Conservation (phyloP, 2,113 vertebrate genomes). For the Zeus faber region DNA sequence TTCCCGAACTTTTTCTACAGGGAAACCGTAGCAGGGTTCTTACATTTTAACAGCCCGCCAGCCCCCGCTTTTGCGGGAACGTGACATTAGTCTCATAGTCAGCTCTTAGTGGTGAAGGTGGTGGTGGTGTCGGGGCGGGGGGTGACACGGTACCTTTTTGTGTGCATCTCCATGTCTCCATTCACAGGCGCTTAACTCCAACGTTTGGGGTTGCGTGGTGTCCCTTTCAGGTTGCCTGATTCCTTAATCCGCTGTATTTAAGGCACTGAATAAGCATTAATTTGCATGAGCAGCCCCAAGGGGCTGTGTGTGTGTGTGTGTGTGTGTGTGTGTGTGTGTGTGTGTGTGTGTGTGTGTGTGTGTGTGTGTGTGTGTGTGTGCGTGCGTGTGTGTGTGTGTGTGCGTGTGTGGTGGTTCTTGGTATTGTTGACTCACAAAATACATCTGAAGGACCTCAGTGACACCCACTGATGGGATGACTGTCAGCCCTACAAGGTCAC, state of each 20-base stretch:
- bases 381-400: too few relatives aligned
- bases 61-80: constrained; percentile 26
- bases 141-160: constrained; percentile 56
- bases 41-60: constrained; percentile 27
- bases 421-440: constrained; percentile 56
- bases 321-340: too few relatives aligned
- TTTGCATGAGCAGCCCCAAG: constrained; percentile 33
- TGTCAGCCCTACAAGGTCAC: constrained; percentile 35
- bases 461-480: constrained; percentile 11
- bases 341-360: too few relatives aligned
- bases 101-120: too few relatives aligned
- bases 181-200: constrained; percentile 63
- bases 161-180: constrained; percentile 47
- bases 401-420: too few relatives aligned
- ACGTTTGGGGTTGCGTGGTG: constrained; percentile 9
- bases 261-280: constrained; percentile 35
- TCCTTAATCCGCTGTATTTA: constrained; percentile 55
- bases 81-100: constrained; percentile 63
- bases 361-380: too few relatives aligned
- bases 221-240: constrained; percentile 47
- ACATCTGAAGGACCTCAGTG: constrained; percentile 10
- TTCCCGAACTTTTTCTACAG: background rate
- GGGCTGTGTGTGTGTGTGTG: too few relatives aligned
- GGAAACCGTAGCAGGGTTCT: background rate
- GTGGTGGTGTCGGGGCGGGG: constrained; percentile 15